Evolutionary conservation across 1,140 invertebrate species (phyloP).

Genomic region (Anthonomus grandis): DNA sequence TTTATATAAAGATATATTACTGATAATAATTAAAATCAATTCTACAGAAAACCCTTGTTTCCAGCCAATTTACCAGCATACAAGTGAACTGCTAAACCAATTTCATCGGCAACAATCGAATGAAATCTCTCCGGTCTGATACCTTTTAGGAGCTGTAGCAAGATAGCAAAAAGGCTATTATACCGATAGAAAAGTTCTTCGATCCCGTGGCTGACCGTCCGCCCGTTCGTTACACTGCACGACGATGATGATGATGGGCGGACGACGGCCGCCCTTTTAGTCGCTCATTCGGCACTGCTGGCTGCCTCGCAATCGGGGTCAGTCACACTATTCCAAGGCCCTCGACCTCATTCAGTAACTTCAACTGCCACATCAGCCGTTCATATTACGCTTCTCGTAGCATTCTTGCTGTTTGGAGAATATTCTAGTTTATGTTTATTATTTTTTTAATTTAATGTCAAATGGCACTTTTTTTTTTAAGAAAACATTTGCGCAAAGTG

Average conservation of each 20-base stretch:
- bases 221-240: neutral
- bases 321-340: conserved; percentile 10
- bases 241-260: conserved; percentile 29
- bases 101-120: too few species aligned
- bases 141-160: too few species aligned
- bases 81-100: too few species aligned
- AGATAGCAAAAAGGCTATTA: neutral
- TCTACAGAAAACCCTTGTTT: too few species aligned
- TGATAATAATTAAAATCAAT: too few species aligned
- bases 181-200: neutral
- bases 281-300: neutral
- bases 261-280: conserved; percentile 30
- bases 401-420: conserved; percentile 3
- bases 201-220: neutral
- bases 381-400: conserved; percentile 9
- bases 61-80: too few species aligned
- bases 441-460: neutral
- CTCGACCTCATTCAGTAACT: conserved; percentile 16
- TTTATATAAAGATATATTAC: too few species aligned
- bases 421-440: conserved; percentile 10
- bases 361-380: conserved; percentile 13
- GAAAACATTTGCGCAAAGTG: neutral
- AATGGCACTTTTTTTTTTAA: neutral
- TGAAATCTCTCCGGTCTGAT: neutral
- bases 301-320: conserved; percentile 19